A percentile compares a stretch with the other conserved stretches of the same genome.
Conservation (phyloP, 1,140 invertebrate genomes). For the Diplogasteroides magnus region DNA sequence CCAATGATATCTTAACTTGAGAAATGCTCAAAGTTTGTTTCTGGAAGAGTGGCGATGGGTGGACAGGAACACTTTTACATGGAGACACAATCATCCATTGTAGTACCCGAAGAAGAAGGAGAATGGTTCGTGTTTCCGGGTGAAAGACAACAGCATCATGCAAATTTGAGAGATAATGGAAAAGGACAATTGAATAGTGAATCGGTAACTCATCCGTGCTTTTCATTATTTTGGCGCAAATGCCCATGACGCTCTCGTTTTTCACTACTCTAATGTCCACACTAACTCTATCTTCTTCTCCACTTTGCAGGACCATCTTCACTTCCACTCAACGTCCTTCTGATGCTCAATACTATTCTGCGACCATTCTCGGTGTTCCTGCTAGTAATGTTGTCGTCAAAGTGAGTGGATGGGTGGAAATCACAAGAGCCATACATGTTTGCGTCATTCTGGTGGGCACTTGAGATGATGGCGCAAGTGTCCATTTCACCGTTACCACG, state of each 20-base stretch:
- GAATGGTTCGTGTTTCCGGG: constrained; percentile 17
- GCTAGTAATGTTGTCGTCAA: constrained; percentile 35
- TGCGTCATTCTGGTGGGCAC: too few relatives aligned
- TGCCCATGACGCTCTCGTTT: too few relatives aligned
- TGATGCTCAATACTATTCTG: constrained; percentile 15
- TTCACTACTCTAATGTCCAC: too few relatives aligned
- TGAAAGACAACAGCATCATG: background rate
- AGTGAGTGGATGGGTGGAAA: constrained; percentile 4
- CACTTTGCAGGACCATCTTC: constrained; percentile 24
- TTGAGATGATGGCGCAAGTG: too few relatives aligned
- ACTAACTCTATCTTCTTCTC: too few relatives aligned
- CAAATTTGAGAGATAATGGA: background rate
- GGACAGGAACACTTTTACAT: constrained; percentile 36
- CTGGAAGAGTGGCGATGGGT: constrained; percentile 4
- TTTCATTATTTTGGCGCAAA: background rate
- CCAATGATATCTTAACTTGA: too few relatives aligned
- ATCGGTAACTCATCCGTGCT: background rate
- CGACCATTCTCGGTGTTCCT: constrained; percentile 18
- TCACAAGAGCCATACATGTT: background rate
- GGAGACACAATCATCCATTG: constrained; percentile 29
- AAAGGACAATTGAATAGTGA: background rate
- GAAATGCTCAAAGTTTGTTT: background rate
- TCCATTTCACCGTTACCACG: too few relatives aligned
- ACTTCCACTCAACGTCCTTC: constrained; percentile 28
- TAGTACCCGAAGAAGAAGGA: constrained; percentile 26